Conservation (phyloP, 2,113 vertebrate genomes). For the Amazona vittata region DNA sequence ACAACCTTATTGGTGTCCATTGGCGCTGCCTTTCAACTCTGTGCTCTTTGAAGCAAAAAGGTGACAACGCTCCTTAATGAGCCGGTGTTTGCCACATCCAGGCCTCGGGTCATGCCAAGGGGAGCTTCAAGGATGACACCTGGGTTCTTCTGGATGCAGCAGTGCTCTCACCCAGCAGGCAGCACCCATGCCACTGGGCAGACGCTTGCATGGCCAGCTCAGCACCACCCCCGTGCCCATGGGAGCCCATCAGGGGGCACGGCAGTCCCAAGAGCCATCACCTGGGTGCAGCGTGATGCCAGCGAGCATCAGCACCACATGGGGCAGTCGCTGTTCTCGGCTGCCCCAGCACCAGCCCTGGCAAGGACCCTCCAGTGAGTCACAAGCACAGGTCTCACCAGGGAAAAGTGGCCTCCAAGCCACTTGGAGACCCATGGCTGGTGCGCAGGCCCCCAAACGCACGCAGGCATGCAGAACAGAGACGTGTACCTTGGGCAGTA, state of each 20-base stretch:
- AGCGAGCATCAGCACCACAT: fast-evolving
- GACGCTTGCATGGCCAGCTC: fast-evolving
- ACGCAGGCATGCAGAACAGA: neutral
- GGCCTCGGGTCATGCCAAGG: neutral
- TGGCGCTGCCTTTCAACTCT: neutral
- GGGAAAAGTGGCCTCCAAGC: neutral
- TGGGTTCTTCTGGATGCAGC: neutral
- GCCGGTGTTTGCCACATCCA: neutral
- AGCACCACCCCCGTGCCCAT: neutral
- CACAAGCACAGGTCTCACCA: neutral
- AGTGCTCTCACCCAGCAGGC: fast-evolving
- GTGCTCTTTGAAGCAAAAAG: neutral
- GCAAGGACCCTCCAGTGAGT: neutral
- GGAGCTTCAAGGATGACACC: neutral
- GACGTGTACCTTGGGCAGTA: neutral
- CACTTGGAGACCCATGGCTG: neutral
- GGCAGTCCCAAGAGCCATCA: neutral
- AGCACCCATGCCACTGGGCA: fast-evolving
- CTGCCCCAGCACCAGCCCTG: neutral
- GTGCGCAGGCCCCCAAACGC: neutral
- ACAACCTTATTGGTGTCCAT: neutral
- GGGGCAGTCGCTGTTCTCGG: neutral
- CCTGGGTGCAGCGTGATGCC: neutral
- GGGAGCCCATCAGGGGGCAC: neutral
- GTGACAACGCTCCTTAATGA: neutral